A percentile compares a stretch with the other conserved stretches of the same genome.
These are phyloP conservation scores for Ostrea edulis DNA, from an alignment of 1,140 invertebrate genomes.

Conservation along the genomic window DNA sequence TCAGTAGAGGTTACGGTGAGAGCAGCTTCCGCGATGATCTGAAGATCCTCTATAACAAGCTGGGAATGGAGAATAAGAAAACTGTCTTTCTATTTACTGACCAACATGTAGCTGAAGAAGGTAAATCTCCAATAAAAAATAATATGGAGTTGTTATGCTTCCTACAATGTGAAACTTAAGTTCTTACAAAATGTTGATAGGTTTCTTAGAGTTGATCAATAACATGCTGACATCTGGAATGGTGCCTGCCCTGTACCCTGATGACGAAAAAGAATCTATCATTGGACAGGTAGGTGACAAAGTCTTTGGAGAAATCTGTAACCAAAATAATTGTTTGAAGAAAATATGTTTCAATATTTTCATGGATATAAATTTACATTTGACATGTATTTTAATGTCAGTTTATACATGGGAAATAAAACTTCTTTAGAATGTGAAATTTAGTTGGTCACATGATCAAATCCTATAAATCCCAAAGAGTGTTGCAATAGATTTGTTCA, in stretches of 20 bases:
- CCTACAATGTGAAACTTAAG: neutral
- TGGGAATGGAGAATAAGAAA: constrained; percentile 88
- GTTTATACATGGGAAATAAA: too few relatives aligned
- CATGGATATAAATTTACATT: too few relatives aligned
- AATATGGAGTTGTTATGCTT: neutral
- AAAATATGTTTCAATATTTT: neutral
- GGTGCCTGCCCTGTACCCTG: constrained; percentile 89
- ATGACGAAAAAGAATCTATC: constrained; percentile 92
- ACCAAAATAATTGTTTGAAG: neutral
- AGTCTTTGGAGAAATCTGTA: neutral
- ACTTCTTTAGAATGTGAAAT: too few relatives aligned
- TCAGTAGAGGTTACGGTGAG: constrained; percentile 91
- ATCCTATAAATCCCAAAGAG: too few relatives aligned
- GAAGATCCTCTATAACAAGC: constrained; percentile 87
- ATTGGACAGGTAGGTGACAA: constrained; percentile 79
- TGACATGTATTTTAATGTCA: too few relatives aligned
- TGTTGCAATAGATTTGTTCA: too few relatives aligned
- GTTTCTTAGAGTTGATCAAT: constrained; percentile 93
- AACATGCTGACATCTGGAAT: constrained; percentile 93
- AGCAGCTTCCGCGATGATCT: constrained; percentile 90
- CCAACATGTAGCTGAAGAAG: constrained; percentile 85
- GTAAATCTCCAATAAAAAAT: constrained; percentile 70
- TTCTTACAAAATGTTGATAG: constrained; percentile 71
- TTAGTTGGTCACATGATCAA: too few relatives aligned
- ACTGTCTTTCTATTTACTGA: constrained; percentile 91